Base-by-base conservation (phyloP, 2,888 invertebrate species). In the Epicampocera succincta region DNA sequence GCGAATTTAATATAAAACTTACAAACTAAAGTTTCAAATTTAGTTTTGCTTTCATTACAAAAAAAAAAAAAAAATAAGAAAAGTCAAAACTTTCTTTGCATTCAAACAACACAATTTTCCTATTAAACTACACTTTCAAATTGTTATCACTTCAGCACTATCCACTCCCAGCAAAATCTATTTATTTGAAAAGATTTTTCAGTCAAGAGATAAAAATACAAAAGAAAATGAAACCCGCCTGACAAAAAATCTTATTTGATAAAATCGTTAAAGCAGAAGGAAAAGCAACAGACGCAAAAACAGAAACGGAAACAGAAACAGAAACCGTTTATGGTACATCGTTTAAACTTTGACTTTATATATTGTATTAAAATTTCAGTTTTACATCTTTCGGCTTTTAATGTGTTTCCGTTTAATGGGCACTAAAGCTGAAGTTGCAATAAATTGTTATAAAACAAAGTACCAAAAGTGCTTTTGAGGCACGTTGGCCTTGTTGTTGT, bases 261-360 rank as follows among this genome's bases (percentile, higher is more conserved):
- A 69, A 60, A 60, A 68, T 50, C 33, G 4, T 19, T 2, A 29
- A 54, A 6, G 6, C 29, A 29, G 38, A 60, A 38, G 29, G 29
- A 42, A 38, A 29, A 12, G 15, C 5, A 54, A 25, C 8, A 13
- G 52, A n/a, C n/a, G n/a, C n/a, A n/a, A n/a, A n/a, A n/a, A n/a
- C n/a, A n/a, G n/a, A 58, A 48, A 9, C 33, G 3, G 33, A 33
- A 33, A 33, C 33, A 17, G 29, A 54, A 46, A 63, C 25, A 79
- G 29, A 38, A 72, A 52, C 38, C 52, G 66, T 72, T 76, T 80
- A 80, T 80, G 58, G 72, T 72, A 68, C 71, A 72, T 58, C 68
- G 72, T 54, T 80, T 68, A 68, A 72, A 63, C 80, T 76, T 72
- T 76, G 68, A 76, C 72, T 76, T 76, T 72, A 76, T 72, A 66